These are phyloP conservation scores for Myotis findleyi DNA, from an alignment of 2,797 vertebrate genomes.

Conservation along the genomic window DNA sequence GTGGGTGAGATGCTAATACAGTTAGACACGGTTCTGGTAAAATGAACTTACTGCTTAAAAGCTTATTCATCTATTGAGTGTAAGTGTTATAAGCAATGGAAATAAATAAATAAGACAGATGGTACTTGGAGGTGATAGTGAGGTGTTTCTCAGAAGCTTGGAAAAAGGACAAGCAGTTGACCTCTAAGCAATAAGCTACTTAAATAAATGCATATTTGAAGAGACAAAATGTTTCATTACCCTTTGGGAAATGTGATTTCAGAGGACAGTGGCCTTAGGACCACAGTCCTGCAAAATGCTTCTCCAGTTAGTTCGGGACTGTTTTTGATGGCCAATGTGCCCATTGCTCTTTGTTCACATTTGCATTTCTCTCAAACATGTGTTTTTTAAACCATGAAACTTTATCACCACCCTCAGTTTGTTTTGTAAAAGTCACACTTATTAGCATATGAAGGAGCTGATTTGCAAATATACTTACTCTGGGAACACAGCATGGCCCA, in stretches of 20 bases:
- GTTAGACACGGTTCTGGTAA: conserved; percentile 55
- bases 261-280: neutral
- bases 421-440: neutral
- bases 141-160: conserved; percentile 15
- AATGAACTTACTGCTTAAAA: conserved; percentile 22
- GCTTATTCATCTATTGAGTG: neutral
- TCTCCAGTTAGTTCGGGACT: neutral
- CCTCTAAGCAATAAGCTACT: neutral
- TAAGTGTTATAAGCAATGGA: neutral
- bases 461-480: neutral
- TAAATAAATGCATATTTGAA: conserved; percentile 32
- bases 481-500: neutral
- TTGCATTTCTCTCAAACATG: neutral
- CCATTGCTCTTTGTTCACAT: neutral
- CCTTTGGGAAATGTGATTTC: neutral
- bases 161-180: conserved; percentile 9
- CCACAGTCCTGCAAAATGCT: neutral
- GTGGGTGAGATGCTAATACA: conserved; percentile 48
- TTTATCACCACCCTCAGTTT: neutral
- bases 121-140: neutral
- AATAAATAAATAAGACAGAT: conserved; percentile 6
- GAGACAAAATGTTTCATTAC: conserved; percentile 3
- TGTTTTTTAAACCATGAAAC: neutral
- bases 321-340: neutral
- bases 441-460: neutral